phyloP scores from a whole-genome alignment of 2,888 invertebrate genomes.

The Myopa tessellatipennis region DNA sequence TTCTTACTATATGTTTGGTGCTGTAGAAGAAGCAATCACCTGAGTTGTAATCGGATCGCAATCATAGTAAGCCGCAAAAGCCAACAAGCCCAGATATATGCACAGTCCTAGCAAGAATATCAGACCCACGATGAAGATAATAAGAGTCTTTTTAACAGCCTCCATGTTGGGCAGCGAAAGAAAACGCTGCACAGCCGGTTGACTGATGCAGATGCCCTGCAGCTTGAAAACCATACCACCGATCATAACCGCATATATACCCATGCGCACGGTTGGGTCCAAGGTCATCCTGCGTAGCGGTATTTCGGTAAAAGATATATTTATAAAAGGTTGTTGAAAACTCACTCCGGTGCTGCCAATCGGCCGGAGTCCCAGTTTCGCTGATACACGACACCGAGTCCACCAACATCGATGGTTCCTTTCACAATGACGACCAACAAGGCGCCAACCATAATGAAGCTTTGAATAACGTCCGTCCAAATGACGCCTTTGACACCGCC shows the following conservation, averaged over 20 bases:
- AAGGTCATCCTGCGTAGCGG: constrained; percentile 74
- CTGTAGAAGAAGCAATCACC: constrained; percentile 64
- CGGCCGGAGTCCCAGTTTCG: constrained; percentile 77
- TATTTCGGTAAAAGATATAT: constrained; percentile 42
- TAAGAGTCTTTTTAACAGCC: constrained; percentile 76
- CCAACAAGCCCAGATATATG: constrained; percentile 78
- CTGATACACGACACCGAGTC: constrained; percentile 73
- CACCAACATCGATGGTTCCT: constrained; percentile 79
- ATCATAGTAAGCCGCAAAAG: constrained; percentile 78
- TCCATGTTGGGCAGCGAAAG: constrained; percentile 77
- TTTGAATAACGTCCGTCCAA: constrained; percentile 85
- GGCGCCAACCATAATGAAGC: constrained; percentile 79
- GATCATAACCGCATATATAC: constrained; percentile 79
- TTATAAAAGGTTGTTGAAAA: constrained; percentile 12
- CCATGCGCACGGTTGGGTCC: constrained; percentile 81
- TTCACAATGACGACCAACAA: constrained; percentile 78
- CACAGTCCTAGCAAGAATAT: constrained; percentile 73
- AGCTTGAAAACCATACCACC: constrained; percentile 82
- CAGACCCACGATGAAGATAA: constrained; percentile 75
- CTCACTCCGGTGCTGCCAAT: constrained; percentile 77
- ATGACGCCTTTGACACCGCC: constrained; percentile 84
- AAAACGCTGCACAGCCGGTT: constrained; percentile 86
- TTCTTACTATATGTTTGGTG: neutral
- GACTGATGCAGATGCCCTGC: constrained; percentile 80
- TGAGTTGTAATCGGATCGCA: constrained; percentile 83